Evolutionary conservation across 2,113 vertebrate genomes (phyloP), one percentile per base, ranked within the genome.

Genomic region (Castor canadensis): DNA sequence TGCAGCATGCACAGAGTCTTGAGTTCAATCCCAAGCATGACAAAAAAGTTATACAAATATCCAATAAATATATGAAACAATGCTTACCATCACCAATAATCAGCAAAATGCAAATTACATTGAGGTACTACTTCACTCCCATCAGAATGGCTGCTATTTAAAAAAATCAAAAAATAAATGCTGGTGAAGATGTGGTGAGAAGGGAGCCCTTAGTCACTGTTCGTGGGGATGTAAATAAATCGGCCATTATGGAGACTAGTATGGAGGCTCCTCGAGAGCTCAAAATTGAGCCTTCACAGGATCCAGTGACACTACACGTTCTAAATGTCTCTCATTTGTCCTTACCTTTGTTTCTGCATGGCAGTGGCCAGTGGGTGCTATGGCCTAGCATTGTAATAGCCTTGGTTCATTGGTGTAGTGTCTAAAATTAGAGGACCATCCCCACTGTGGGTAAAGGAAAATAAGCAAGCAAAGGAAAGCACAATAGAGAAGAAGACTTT

Each of bases 201-300:
- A 32, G 58, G 22, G 73, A 45, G 19, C 22, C 5, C 24, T 4
- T 15, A 30, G 5, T 20, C 35, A 64, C 47, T 47, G 19, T 15
- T 79, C 19, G 73, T 11, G 8, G 9, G 49, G 5, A 35, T 86
- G 30, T 54, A 17, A 3, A 26, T 54, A 35, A 35, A 26, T 24
- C 1, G 0, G 49, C 28, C 75, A 4, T 67, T 40, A 4, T 1
- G 5, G 38, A 49, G 45, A 19, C 4, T 5, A 43, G 11, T 45
- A 2, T 26, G 52, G 60, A 26, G 24, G 32, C 15, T 54, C 26
- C 67, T n/a, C n/a, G 38, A 7, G 24, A 64, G 35, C 28, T 43
- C n/a, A 32, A 8, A 60, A 13, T 5, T 2, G 76, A 24, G 13
- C 43, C 6, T 16, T 12, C 12, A 24, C 6, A 2, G 58, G 6